Evolutionary conservation across 2,797 vertebrate genomes (phyloP).

Genomic region (Eurystomus glaucurus): DNA sequence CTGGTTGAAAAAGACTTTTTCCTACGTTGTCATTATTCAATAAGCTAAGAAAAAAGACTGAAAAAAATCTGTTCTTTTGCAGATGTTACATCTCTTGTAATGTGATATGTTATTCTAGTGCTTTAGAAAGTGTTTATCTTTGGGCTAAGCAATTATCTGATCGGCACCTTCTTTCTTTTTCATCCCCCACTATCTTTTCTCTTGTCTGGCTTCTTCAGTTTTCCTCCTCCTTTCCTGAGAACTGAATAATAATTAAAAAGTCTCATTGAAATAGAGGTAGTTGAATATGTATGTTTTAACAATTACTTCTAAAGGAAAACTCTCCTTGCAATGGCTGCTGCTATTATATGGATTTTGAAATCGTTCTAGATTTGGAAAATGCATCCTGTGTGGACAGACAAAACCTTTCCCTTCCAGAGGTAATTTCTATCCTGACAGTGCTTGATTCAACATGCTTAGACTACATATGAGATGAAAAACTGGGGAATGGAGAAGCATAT

Average conservation of each 20-base stretch:
- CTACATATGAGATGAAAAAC: not conserved
- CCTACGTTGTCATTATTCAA: not conserved
- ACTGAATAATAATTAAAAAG: not conserved
- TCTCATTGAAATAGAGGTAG: slow-evolving; percentile 24
- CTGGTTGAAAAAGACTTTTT: not conserved
- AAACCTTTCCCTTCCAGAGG: slow-evolving; percentile 38
- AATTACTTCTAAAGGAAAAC: slow-evolving; percentile 43
- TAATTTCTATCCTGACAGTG: slow-evolving; percentile 46
- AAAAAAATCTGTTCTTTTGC: not conserved
- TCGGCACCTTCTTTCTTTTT: not conserved
- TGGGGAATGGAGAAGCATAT: not conserved
- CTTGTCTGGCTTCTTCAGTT: not conserved
- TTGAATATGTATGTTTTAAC: slow-evolving; percentile 16
- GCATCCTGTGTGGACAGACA: slow-evolving; percentile 24
- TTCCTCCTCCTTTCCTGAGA: not conserved
- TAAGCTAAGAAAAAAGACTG: not conserved
- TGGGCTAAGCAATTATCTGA: slow-evolving; percentile 19
- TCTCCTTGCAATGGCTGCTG: not conserved
- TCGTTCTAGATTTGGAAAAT: slow-evolving; percentile 22
- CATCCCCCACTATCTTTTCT: not conserved
- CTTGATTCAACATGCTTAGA: slow-evolving; percentile 66
- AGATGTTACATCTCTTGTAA: not conserved
- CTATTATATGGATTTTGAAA: slow-evolving; percentile 28
- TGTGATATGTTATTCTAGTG: not conserved
- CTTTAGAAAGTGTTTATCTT: slow-evolving; percentile 40